Base-by-base conservation (phyloP, 1,140 invertebrate genomes). In the Drosophila novamexicana region DNA sequence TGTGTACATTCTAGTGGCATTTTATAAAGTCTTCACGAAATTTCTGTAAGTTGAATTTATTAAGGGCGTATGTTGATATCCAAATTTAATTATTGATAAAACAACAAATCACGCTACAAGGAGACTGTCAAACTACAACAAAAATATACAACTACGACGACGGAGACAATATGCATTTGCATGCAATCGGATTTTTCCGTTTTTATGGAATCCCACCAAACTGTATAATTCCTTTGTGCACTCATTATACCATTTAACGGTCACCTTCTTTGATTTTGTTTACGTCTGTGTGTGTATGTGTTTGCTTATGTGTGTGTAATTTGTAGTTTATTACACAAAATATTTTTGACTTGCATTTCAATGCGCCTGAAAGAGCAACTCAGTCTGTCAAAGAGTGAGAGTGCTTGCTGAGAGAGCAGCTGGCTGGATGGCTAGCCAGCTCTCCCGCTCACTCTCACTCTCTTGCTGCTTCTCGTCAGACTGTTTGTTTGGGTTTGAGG, bases 11-110 rank as follows among this genome's bases (percentile, higher is more conserved):
- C 16, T 86, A 18, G 84, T 91, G 45, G 71, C 80, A 47, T 72
- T 81, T 47, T 91, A 91, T 50, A 91, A 91, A 63, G 65, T 86
- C 56, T 68, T 84, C 42, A 91, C 81, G 39, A 91, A 91, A 72
- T 83, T 83, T 45, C 45, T 91, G 89, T 91, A 83, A 91, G 90
- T 91, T 53, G 29, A 70, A 7, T 8, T 37, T 12, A 29, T 16
- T 40, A 50, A 32, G 61, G 64, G 61, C 65, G 52, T 44, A 36
- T 18, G 22, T 29, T 29, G 22, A 29, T 29, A 29, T 3, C 4
- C 3, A 32, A 40, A 64, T 2, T 50, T 18, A 59, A 36, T 64
- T 71, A 73, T 73, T 73, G 70, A 73, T 61, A 67, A 73, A 73
- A 67, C 70, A 67, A 61, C 52, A 47, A 66, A 45, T 18, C 29